Conservation (phyloP, 2,797 vertebrate genomes). For the Onychomys torridus region DNA sequence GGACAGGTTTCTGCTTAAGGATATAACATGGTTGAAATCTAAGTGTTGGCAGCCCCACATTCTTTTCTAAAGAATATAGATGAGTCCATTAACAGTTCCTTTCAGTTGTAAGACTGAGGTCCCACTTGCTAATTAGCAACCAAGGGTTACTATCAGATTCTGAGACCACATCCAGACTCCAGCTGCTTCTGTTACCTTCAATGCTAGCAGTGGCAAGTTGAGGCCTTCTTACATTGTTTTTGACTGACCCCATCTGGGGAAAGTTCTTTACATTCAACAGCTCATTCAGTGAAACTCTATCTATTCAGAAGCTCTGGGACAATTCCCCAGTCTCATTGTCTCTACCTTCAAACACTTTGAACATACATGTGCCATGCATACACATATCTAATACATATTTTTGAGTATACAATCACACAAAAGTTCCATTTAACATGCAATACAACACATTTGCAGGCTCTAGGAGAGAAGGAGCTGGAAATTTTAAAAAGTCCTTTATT, state of each 20-base stretch:
- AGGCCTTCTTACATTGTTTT: neutral
- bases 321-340: neutral
- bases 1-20: neutral
- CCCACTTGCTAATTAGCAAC: neutral
- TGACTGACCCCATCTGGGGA: neutral
- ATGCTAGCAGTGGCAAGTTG: neutral
- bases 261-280: neutral
- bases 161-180: neutral
- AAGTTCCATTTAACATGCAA: neutral
- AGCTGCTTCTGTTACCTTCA: neutral
- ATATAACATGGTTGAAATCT: neutral
- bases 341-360: neutral
- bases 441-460: neutral
- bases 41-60: neutral
- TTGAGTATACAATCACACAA: neutral
- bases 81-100: neutral
- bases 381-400: neutral
- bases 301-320: neutral
- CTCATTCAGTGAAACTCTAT: neutral
- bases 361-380: neutral
- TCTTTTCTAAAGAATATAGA: neutral
- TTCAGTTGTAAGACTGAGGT: neutral
- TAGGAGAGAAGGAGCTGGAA: neutral
- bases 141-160: neutral
- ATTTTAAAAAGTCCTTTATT: neutral